Percentiles rank a stretch among this genome's conserved stretches.
Evolutionary conservation across 2,113 vertebrate genomes (phyloP).

Genomic region (Embiotoca jacksoni): DNA sequence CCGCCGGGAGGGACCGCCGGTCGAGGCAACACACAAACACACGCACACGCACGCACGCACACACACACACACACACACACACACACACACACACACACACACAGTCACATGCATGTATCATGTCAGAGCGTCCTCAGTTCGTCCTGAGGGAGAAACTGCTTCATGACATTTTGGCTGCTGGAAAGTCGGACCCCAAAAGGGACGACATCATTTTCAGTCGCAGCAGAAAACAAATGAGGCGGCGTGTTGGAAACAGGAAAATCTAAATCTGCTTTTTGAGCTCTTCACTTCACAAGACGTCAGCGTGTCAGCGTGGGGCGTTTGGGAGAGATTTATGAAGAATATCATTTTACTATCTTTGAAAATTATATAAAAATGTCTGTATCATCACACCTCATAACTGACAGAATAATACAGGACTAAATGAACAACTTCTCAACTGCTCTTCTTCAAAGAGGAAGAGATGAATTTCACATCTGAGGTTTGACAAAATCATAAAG

Average conservation of each 20-base stretch:
- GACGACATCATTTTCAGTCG: conserved; percentile 1
- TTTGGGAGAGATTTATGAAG: too few species aligned
- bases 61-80: background rate
- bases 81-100: conserved; percentile 8
- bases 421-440: too few species aligned
- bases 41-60: background rate
- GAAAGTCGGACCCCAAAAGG: conserved; percentile 1
- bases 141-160: background rate
- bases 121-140: conserved; percentile 8
- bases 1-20: conserved; percentile 34
- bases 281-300: too few species aligned
- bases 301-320: too few species aligned
- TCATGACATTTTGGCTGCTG: conserved; percentile 38
- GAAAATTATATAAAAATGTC: too few species aligned
- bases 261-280: background rate
- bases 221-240: background rate
- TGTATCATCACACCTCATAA: too few species aligned
- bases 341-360: too few species aligned
- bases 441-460: too few species aligned
- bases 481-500: too few species aligned
- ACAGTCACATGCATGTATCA: background rate
- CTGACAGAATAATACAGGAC: too few species aligned
- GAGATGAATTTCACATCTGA: too few species aligned
- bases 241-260: background rate
- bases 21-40: conserved; percentile 7